These are phyloP conservation scores for honey bee (Apis mellifera) DNA, from an alignment of 1,140 invertebrate species.

Conservation along the genomic window DNA sequence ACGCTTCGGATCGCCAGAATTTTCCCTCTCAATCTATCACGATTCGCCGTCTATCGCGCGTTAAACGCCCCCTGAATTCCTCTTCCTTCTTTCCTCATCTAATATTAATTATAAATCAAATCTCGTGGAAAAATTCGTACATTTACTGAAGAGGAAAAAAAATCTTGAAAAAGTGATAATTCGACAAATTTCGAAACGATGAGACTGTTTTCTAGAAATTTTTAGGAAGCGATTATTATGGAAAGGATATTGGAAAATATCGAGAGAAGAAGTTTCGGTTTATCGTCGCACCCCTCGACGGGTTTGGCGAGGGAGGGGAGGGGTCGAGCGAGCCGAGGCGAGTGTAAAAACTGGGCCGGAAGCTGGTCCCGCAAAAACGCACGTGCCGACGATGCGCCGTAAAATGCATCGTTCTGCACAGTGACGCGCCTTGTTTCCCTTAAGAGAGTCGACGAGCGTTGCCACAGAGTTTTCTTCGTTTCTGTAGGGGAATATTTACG, in stretches of 20 bases:
- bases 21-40: neutral
- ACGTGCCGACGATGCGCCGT: constrained; percentile 51
- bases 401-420: constrained; percentile 57
- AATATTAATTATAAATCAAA: neutral
- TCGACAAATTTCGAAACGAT: too few species aligned
- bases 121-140: neutral
- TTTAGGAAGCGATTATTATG: too few species aligned
- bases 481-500: neutral
- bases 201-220: too few species aligned
- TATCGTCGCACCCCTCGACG: neutral
- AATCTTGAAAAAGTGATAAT: neutral
- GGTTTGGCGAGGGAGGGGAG: constrained; percentile 36
- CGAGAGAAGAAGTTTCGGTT: constrained; percentile 16
- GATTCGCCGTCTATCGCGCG: too few species aligned
- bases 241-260: too few species aligned
- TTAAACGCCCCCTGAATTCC: neutral
- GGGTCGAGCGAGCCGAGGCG: constrained; percentile 23
- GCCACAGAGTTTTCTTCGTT: neutral
- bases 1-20: neutral
- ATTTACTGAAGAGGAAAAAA: neutral
- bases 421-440: constrained; percentile 59
- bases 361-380: constrained; percentile 58
- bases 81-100: neutral
- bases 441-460: constrained; percentile 11
- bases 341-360: constrained; percentile 66